phyloP scores from a whole-genome alignment of 2,888 invertebrate genomes.

The Ashinkailepas kermadecensis region DNA sequence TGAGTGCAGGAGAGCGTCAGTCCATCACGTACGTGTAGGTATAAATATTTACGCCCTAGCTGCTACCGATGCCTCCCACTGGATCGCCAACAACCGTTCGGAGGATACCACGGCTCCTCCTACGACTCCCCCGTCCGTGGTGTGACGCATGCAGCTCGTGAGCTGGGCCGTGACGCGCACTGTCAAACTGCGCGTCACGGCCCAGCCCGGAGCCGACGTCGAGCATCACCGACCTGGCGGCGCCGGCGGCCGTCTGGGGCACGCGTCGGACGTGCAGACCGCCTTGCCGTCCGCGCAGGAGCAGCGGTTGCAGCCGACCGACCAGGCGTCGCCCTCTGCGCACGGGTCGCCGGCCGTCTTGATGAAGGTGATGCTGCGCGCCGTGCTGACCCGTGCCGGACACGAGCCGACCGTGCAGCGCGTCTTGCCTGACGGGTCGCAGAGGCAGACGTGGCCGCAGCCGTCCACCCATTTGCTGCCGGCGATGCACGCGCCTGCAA shows the following conservation, averaged over 20 bases:
- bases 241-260: slow-evolving; percentile 1
- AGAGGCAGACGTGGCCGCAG: slow-evolving; percentile 16
- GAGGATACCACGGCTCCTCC: too few relatives aligned
- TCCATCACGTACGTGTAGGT: too few relatives aligned
- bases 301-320: slow-evolving; percentile 26
- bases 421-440: neutral
- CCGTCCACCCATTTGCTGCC: slow-evolving; percentile 3
- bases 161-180: too few relatives aligned
- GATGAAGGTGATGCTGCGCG: slow-evolving; percentile 1
- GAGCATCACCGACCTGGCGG: neutral
- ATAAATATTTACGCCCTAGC: too few relatives aligned
- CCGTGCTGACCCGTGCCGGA: neutral
- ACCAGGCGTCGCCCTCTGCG: neutral
- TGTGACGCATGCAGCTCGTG: too few relatives aligned
- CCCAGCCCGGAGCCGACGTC: neutral
- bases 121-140: too few relatives aligned
- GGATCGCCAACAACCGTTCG: too few relatives aligned
- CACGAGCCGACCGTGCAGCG: slow-evolving; percentile 12
- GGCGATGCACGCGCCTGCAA: neutral
- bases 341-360: neutral
- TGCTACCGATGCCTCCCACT: too few relatives aligned
- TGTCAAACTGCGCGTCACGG: too few relatives aligned
- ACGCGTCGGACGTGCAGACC: neutral
- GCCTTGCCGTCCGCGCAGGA: slow-evolving; percentile 25
- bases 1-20: too few relatives aligned